Conservation (phyloP, 1,140 invertebrate genomes). For the Tenebrio molitor region DNA sequence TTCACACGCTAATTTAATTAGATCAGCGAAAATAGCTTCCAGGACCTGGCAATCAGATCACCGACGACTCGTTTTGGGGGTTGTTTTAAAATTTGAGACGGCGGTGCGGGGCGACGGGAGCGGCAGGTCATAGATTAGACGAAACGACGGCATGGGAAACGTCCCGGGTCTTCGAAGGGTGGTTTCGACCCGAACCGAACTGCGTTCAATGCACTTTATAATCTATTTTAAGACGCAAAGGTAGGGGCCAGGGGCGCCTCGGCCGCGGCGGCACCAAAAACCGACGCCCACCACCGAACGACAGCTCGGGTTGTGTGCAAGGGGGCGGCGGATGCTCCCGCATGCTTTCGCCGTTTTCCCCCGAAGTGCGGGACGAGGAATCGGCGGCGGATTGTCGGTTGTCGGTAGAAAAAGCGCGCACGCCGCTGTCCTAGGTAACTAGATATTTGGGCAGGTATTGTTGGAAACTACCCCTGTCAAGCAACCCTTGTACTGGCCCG, state of each 20-base stretch:
- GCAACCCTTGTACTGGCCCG: conserved; percentile 52
- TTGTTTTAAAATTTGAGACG: no score
- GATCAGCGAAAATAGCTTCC: conserved; percentile 14
- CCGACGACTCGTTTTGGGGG: no score
- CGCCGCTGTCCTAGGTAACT: conserved; percentile 54
- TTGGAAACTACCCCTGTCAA: conserved; percentile 52
- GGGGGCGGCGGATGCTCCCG: no score
- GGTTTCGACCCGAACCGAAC: conserved; percentile 17
- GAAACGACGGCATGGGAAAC: conserved; percentile 45
- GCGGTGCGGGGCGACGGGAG: background rate
- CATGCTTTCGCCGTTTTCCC: no score
- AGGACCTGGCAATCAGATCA: background rate
- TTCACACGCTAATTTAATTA: conserved; percentile 40
- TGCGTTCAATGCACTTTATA: conserved; percentile 47
- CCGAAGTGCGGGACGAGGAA: no score
- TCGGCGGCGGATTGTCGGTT: background rate
- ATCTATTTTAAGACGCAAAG: conserved; percentile 40
- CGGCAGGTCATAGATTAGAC: conserved; percentile 38
- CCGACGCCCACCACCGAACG: no score
- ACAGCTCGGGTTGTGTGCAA: no score
- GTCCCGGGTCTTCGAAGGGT: conserved; percentile 31
- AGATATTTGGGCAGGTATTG: conserved; percentile 51
- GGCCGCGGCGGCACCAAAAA: no score
- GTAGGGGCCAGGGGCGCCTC: background rate
- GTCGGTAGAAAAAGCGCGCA: conserved; percentile 16